Base-by-base conservation (phyloP, 2,797 vertebrate species). In the Lemur catta region DNA sequence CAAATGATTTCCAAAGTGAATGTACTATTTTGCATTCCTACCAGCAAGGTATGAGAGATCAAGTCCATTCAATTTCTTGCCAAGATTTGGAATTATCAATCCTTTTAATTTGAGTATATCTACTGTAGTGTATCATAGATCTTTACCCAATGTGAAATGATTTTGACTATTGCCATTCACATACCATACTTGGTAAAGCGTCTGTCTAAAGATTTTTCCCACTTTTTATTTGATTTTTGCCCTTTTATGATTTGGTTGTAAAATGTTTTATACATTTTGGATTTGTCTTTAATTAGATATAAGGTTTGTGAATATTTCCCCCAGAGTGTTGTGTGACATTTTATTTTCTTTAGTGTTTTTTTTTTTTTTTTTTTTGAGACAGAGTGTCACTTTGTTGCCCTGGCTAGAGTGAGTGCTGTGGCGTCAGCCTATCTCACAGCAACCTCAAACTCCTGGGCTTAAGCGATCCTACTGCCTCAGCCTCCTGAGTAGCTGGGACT, bases 191-290 rank as follows among this genome's bases (percentile, higher is more conserved):
- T 90, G n/a, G 30, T 67, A n/a, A 91, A 57, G 13, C 52, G 0
- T 84, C 75, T 15, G 0, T 88, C 79, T 20, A 90, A 81, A 75
- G 4, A 0, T 65, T 94, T 92, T 78, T 11, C 4, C 10, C 26
- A 52, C 18, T 79, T 72, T 93, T 50, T 63, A 75, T 88, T 94
- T 87, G 6, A 76, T 57, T 86, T 84, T 89, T 93, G 7, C 85
- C 38, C 30, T 72, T 4, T 59, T 92, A 33, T 84, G 24, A 91
- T 88, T 72, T n/a, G 80, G 9, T 26, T 85, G 3, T 78, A 72
- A 86, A 61, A 46, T 41, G 61, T 74, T 72, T 74, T 75, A 57
- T n/a, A 74, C 18, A 30, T 75, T 92, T 71, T 41, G 13, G 55
- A 57, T 13, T 69, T 69, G 13, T 69, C 18, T 59, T 91, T 84